Percentiles rank a stretch among this genome's conserved stretches.
Conservation (phyloP, 2,113 vertebrate genomes). For the Orycteropus afer region DNA sequence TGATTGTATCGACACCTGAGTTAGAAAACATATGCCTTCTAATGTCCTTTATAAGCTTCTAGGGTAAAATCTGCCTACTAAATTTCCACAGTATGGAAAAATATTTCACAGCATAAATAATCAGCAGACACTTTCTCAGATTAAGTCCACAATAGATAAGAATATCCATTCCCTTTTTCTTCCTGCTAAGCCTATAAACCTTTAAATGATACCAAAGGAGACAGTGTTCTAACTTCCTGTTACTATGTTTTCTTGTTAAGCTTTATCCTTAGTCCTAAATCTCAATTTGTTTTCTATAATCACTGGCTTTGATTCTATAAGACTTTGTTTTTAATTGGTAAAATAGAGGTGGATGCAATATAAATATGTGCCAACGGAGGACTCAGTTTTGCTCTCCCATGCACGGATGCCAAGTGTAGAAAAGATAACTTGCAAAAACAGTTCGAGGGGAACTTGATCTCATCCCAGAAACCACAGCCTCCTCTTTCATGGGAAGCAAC, state of each 20-base stretch:
- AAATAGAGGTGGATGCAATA: slow-evolving; percentile 45
- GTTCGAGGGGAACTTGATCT: slow-evolving; percentile 51
- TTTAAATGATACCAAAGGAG: slow-evolving; percentile 45
- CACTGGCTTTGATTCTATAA: slow-evolving; percentile 53
- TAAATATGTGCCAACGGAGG: slow-evolving; percentile 22
- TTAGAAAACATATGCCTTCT: background rate
- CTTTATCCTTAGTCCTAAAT: slow-evolving; percentile 23
- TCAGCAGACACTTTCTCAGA: background rate
- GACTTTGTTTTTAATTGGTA: slow-evolving; percentile 63
- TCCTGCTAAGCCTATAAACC: slow-evolving; percentile 3
- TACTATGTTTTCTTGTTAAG: slow-evolving; percentile 52
- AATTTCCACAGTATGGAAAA: background rate
- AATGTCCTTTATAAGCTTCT: background rate
- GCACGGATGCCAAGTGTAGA: background rate
- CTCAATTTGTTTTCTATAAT: slow-evolving; percentile 47
- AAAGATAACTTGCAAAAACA: slow-evolving; percentile 16
- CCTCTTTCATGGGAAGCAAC: background rate
- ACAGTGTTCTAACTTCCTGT: slow-evolving; percentile 45
- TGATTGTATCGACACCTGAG: background rate
- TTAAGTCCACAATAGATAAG: background rate
- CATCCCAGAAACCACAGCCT: slow-evolving; percentile 39
- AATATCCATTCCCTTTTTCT: slow-evolving; percentile 13
- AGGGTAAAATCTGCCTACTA: background rate
- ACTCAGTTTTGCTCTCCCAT: background rate
- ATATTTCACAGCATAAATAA: background rate